Percentiles rank a stretch among this genome's conserved stretches.
Evolutionary conservation across 2,113 vertebrate genomes (phyloP).

Genomic region (Aptenodytes patagonicus): DNA sequence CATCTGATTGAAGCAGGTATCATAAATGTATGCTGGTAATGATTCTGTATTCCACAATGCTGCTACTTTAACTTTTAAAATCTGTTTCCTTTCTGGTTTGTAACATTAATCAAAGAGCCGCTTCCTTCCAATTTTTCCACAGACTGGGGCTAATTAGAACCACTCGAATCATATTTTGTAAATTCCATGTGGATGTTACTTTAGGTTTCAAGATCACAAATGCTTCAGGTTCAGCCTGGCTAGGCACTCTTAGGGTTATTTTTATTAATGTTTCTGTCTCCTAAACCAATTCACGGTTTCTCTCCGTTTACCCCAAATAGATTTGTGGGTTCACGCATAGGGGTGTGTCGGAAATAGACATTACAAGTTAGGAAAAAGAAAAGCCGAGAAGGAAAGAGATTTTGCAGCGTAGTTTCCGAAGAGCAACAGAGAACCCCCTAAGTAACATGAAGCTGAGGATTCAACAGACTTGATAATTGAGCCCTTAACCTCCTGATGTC

Average conservation of each 20-base stretch:
- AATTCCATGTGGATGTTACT: slow-evolving; percentile 44
- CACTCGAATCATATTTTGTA: slow-evolving; percentile 53
- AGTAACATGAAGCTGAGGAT: slow-evolving; percentile 59
- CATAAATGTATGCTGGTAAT: background rate
- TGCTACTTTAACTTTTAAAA: slow-evolving; percentile 70
- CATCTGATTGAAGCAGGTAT: slow-evolving; percentile 34
- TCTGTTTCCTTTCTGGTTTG: slow-evolving; percentile 57
- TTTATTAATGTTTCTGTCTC: background rate
- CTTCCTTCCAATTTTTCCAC: slow-evolving; percentile 60
- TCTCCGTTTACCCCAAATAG: background rate
- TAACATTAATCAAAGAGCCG: slow-evolving; percentile 28
- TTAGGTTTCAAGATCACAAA: background rate
- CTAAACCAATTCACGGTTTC: background rate
- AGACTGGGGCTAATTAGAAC: slow-evolving; percentile 54
- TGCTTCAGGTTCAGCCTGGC: background rate
- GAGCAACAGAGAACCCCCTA: slow-evolving; percentile 49
- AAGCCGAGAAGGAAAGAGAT: slow-evolving; percentile 40
- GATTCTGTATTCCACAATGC: slow-evolving; percentile 47
- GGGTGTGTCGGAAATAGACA: background rate
- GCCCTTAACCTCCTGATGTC: slow-evolving; percentile 76
- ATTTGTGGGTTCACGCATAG: background rate
- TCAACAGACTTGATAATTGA: slow-evolving; percentile 72
- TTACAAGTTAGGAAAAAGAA: background rate
- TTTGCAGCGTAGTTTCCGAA: slow-evolving; percentile 52
- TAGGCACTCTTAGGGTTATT: background rate